These are phyloP conservation scores for Prionchulus punctatus DNA, from an alignment of 2,888 invertebrate species.

Conservation along the genomic window DNA sequence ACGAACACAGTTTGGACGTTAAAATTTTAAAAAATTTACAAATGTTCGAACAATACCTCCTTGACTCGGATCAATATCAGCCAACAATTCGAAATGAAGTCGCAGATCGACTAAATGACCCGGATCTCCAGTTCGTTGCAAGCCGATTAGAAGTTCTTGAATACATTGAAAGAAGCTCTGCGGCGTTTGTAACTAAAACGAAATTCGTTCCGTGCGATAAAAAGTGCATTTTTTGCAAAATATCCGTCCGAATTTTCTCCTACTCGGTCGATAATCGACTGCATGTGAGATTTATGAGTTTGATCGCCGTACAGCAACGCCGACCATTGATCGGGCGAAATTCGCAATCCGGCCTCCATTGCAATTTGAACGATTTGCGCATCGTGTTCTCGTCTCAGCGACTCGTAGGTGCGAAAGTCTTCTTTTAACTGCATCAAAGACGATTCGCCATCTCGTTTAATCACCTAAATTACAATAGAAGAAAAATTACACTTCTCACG, in stretches of 20 bases:
- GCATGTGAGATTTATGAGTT: conserved; percentile 92
- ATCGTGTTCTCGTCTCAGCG: conserved; percentile 81
- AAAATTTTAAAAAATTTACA: background rate
- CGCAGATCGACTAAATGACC: conserved; percentile 59
- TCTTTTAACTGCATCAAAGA: conserved; percentile 70
- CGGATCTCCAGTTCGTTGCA: conserved; percentile 74
- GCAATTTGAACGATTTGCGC: conserved; percentile 97
- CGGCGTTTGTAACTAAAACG: conserved; percentile 64
- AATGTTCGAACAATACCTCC: background rate
- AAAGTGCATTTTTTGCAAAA: too few relatives aligned
- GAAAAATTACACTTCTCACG: background rate
- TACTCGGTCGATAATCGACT: conserved; percentile 44
- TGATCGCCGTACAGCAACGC: conserved; percentile 86
- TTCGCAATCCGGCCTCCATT: conserved; percentile 82
- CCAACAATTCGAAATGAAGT: conserved; percentile 62
- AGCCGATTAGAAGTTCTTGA: conserved; percentile 70
- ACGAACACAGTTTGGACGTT: background rate
- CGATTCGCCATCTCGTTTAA: conserved; percentile 86
- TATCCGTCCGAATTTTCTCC: too few relatives aligned
- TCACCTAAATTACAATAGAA: conserved; percentile 47
- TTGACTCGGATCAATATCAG: conserved; percentile 63
- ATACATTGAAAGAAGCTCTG: conserved; percentile 73
- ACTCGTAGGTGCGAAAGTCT: conserved; percentile 85
- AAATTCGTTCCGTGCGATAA: background rate
- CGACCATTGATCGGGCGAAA: conserved; percentile 97